Percentiles rank a stretch among this genome's conserved stretches.
Conservation (phyloP, 2,113 vertebrate genomes). For the Centropus unirufus region DNA sequence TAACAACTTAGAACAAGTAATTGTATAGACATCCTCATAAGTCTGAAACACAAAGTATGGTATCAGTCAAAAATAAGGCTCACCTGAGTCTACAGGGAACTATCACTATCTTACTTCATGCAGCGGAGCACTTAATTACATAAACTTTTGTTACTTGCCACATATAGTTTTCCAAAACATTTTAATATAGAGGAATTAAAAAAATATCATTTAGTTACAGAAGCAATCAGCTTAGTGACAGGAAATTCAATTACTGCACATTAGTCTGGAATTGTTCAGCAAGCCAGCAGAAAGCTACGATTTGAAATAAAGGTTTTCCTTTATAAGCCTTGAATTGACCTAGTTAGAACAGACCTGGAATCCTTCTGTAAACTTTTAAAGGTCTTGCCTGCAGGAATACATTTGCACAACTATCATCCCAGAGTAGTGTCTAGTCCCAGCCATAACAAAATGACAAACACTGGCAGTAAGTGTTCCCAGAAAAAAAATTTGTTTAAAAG, state of each 20-base stretch:
- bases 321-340: neutral
- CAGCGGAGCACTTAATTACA: neutral
- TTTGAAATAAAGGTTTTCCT: neutral
- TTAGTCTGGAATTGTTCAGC: neutral
- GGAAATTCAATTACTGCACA: neutral
- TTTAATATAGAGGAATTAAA: neutral
- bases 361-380: conserved; percentile 57
- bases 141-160: neutral
- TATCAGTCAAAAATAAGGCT: neutral
- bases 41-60: neutral
- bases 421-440: neutral
- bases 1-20: neutral
- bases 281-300: neutral
- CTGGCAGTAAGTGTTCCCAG: neutral
- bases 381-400: conserved; percentile 2
- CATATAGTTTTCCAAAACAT: neutral
- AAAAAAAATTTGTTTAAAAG: conserved; percentile 36
- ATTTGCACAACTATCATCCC: neutral
- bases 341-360: conserved; percentile 17
- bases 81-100: neutral
- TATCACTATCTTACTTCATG: neutral
- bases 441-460: conserved; percentile 41
- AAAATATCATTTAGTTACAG: neutral
- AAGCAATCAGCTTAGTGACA: neutral
- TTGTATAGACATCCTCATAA: neutral